Conservation (phyloP, 2,888 invertebrate species). For the Parnassius apollo region DNA sequence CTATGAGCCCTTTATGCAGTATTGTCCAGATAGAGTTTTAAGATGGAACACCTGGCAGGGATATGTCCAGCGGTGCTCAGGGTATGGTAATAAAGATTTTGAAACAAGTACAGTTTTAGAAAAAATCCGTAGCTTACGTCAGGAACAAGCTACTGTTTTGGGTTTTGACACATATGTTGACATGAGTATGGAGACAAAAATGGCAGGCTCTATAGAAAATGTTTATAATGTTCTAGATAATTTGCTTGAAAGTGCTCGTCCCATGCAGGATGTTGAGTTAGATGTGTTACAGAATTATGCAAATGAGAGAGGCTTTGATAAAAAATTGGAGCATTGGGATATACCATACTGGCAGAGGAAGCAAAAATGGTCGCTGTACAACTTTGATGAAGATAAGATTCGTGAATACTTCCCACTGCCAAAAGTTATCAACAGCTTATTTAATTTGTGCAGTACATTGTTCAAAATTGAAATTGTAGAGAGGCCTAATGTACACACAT, state of each 20-base stretch:
- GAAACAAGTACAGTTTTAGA: slow-evolving; percentile 89
- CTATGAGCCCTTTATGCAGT: slow-evolving; percentile 88
- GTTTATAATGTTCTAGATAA: slow-evolving; percentile 85
- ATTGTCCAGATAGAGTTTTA: slow-evolving; percentile 89
- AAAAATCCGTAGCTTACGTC: slow-evolving; percentile 86
- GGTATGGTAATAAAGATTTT: slow-evolving; percentile 81
- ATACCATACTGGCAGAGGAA: slow-evolving; percentile 93
- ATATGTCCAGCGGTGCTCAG: slow-evolving; percentile 85
- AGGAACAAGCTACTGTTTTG: slow-evolving; percentile 86
- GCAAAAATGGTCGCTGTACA: slow-evolving; percentile 84
- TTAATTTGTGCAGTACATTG: slow-evolving; percentile 86
- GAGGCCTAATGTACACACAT: slow-evolving; percentile 83
- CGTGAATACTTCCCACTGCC: slow-evolving; percentile 92
- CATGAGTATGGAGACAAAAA: slow-evolving; percentile 96
- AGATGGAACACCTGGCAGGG: slow-evolving; percentile 95
- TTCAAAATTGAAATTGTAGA: slow-evolving; percentile 90
- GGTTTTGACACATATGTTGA: slow-evolving; percentile 91
- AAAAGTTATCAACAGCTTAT: slow-evolving; percentile 89
- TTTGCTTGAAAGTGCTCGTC: slow-evolving; percentile 85
- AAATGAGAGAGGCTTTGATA: slow-evolving; percentile 84
- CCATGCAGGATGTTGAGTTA: slow-evolving; percentile 89
- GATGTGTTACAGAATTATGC: slow-evolving; percentile 87
- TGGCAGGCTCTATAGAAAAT: slow-evolving; percentile 91
- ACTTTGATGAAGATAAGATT: slow-evolving; percentile 86
- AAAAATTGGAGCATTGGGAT: slow-evolving; percentile 89